A percentile compares a stretch with the other conserved stretches of the same genome.
phyloP scores from a whole-genome alignment of 37 sponge, comb jelly and placozoan genomes.

The Spongilla lacustris region DNA sequence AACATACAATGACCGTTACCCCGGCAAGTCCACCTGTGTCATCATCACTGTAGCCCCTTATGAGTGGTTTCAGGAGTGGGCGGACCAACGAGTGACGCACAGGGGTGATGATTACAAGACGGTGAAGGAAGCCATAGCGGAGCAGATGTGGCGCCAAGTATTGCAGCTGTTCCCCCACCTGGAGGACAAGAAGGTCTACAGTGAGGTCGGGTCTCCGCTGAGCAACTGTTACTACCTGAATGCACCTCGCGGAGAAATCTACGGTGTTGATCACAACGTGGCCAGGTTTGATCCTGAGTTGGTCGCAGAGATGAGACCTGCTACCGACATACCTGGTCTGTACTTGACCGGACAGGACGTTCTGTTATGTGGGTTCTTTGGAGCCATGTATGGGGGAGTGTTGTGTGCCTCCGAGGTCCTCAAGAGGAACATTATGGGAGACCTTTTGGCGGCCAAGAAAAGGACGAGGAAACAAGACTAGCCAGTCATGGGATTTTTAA shows the following conservation, averaged over 20 bases:
- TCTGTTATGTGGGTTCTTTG: slow-evolving; percentile 76
- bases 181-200: slow-evolving; percentile 81
- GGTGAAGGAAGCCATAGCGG: slow-evolving; percentile 70
- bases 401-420: slow-evolving; percentile 76
- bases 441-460: slow-evolving; percentile 28
- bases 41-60: slow-evolving; percentile 75
- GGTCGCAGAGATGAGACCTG: slow-evolving; percentile 66
- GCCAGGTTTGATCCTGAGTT: slow-evolving; percentile 61
- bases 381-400: slow-evolving; percentile 82
- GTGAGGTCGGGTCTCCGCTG: slow-evolving; percentile 91
- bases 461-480: slow-evolving; percentile 4
- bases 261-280: slow-evolving; percentile 84
- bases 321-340: slow-evolving; percentile 74
- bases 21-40: slow-evolving; percentile 83
- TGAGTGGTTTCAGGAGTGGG: slow-evolving; percentile 90
- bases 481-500: no score
- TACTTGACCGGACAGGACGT: slow-evolving; percentile 93
- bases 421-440: slow-evolving; percentile 76
- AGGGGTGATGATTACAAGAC: slow-evolving; percentile 81
- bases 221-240: slow-evolving; percentile 81
- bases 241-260: slow-evolving; percentile 78
- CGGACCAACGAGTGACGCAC: slow-evolving; percentile 53
- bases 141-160: slow-evolving; percentile 71
- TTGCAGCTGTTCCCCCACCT: slow-evolving; percentile 81
- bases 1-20: slow-evolving; percentile 71